Conservation (phyloP, 2,797 vertebrate genomes). For the Typhlichthys subterraneus region DNA sequence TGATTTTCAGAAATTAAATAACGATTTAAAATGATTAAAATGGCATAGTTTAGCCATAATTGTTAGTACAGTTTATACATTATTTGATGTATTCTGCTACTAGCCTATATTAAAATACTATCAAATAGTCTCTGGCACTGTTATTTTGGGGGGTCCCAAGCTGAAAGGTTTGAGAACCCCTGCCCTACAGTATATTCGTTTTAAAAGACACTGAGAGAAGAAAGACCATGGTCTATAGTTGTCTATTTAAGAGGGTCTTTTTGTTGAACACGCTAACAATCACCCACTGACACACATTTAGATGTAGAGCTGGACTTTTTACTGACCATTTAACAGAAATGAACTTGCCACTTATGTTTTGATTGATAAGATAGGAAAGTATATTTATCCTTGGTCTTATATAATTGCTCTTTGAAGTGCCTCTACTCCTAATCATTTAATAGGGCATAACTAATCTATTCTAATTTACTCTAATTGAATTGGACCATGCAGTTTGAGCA, state of each 20-base stretch:
- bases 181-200: slow-evolving; percentile 7
- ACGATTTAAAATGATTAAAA: no score
- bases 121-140: no score
- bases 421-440: slow-evolving; percentile 47
- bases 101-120: no score
- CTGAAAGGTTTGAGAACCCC: no score
- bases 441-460: slow-evolving; percentile 57
- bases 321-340: neutral
- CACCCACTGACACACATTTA: slow-evolving; percentile 22
- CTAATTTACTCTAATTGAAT: slow-evolving; percentile 57
- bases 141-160: no score
- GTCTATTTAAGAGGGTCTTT: slow-evolving; percentile 12
- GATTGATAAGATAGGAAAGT: slow-evolving; percentile 19
- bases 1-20: no score
- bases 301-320: slow-evolving; percentile 34
- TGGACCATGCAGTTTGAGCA: slow-evolving; percentile 39
- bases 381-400: slow-evolving; percentile 24
- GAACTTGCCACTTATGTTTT: slow-evolving; percentile 5
- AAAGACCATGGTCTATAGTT: slow-evolving; percentile 19
- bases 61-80: no score
- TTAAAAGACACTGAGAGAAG: slow-evolving; percentile 14
- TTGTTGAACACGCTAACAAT: slow-evolving; percentile 24
- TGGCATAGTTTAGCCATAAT: no score
- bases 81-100: no score
- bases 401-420: slow-evolving; percentile 47